Base-by-base conservation (phyloP, 2,888 invertebrate species). In the Leptogaster cylindrica region DNA sequence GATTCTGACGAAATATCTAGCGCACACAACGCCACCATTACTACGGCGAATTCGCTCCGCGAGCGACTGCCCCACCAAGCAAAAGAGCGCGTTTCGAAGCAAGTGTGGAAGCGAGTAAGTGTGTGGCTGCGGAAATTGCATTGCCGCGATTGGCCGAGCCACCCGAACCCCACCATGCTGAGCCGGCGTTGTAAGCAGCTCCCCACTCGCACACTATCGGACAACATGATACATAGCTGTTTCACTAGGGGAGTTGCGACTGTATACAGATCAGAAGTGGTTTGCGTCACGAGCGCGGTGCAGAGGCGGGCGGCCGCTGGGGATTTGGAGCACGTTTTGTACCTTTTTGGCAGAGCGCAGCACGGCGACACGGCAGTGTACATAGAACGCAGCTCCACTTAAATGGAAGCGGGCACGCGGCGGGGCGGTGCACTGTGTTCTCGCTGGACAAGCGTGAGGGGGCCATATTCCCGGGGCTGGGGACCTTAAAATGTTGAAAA, bases 401-500 rank as follows among this genome's bases (percentile, higher is more conserved):
- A 61, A 41, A 61, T 61, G 27, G 27, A 28, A 61, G 41, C 44
- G 44, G n/a, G 44, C 61, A 61, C 18, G 27, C 61, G 28, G 27
- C 18, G 18, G 44, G 28, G 25, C 28, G 10, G 41, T 12, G 14
- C 61, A 10, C 36, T 18, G 27, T 64, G 31, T 64, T 64, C 20
- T 8, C 33, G 20, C 33, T 7, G 31, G 48, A 14, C 12, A 23
- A 28, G 16, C 6, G 25, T 58, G 8, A 18, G 44, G 44, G 41
- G 18, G 18, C 61, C 44, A 27, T 31, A 41, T 27, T 44, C 16
- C 41, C 64, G 64, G 48, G 48, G 12, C 18, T n/a, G 23, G 39
- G 44, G 31, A 33, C 48, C 48, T 64, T 48, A 64, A 64, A 64
- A 64, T 64, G 48, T 64, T 64, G 64, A 64, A 64, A 64, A 64